A percentile compares a stretch with the other conserved stretches of the same genome.
Evolutionary conservation across 2,113 vertebrate species (phyloP).

Genomic region (Microcebus tavaratra): DNA sequence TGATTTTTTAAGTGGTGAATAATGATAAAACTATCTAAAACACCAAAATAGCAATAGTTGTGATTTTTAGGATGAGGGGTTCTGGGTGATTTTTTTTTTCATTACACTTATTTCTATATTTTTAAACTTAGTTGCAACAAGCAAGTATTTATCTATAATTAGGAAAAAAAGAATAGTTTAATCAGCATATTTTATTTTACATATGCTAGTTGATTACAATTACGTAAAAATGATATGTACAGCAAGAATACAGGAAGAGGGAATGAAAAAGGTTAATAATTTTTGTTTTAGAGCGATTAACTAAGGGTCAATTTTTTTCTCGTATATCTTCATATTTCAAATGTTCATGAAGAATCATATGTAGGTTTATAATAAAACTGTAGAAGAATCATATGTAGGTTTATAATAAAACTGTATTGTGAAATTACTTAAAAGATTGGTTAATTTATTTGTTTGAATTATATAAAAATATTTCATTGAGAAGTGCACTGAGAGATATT

Average conservation of each 20-base stretch:
- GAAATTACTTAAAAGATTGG: not conserved
- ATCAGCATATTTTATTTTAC: constrained; percentile 39
- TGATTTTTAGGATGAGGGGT: not conserved
- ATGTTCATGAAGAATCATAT: not conserved
- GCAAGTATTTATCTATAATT: constrained; percentile 22
- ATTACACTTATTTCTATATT: not conserved
- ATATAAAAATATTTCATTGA: not conserved
- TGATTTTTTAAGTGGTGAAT: not conserved
- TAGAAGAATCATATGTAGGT: not conserved
- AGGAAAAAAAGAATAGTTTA: constrained; percentile 20
- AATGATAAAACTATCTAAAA: not conserved
- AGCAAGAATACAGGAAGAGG: not conserved
- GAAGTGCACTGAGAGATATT: not conserved
- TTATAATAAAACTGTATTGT: not conserved
- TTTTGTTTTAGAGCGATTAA: not conserved
- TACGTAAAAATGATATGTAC: constrained; percentile 5
- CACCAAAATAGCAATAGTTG: not conserved
- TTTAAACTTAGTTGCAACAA: constrained; percentile 16
- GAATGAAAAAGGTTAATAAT: not conserved
- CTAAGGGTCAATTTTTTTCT: not conserved
- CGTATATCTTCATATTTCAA: not conserved
- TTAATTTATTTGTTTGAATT: not conserved
- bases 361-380: not conserved
- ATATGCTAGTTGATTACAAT: not conserved
- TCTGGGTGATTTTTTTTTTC: not conserved